phyloP scores from a whole-genome alignment of 2,797 vertebrate genomes.

The Paramormyrops hopkinsi region DNA sequence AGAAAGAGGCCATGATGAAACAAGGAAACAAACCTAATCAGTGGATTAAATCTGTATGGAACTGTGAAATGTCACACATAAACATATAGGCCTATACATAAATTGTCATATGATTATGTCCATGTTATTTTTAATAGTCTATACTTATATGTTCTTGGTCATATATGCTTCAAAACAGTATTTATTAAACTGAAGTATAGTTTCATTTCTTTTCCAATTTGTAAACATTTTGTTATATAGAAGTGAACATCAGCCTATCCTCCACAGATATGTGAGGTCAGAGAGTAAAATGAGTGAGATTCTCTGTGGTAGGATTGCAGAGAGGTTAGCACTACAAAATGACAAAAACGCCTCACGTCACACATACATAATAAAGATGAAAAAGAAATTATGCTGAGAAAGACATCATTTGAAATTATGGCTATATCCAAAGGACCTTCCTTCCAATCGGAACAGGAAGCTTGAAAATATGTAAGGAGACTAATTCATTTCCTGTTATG shows the following conservation, averaged over 20 bases:
- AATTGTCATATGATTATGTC: neutral
- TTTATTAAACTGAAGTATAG: neutral
- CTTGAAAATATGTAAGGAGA: conserved; percentile 3
- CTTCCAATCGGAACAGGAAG: neutral
- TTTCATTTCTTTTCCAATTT: neutral
- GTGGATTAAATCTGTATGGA: neutral
- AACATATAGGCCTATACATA: neutral
- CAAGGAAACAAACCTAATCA: neutral
- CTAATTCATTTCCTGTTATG: conserved; percentile 14
- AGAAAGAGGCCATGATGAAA: neutral
- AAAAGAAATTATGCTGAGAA: neutral
- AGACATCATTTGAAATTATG: conserved; percentile 5
- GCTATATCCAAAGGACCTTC: neutral
- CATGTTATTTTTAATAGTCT: neutral
- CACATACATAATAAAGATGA: neutral
- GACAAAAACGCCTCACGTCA: neutral
- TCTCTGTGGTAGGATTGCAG: neutral
- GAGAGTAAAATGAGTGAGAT: neutral
- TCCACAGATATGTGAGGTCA: neutral
- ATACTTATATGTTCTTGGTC: neutral
- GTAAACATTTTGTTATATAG: neutral
- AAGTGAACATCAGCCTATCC: neutral
- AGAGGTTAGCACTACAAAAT: neutral
- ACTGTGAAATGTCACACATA: neutral
- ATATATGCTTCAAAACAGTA: neutral